phyloP scores from a whole-genome alignment of 2,113 vertebrate genomes.

The Pseudorectes ferrugineus region DNA sequence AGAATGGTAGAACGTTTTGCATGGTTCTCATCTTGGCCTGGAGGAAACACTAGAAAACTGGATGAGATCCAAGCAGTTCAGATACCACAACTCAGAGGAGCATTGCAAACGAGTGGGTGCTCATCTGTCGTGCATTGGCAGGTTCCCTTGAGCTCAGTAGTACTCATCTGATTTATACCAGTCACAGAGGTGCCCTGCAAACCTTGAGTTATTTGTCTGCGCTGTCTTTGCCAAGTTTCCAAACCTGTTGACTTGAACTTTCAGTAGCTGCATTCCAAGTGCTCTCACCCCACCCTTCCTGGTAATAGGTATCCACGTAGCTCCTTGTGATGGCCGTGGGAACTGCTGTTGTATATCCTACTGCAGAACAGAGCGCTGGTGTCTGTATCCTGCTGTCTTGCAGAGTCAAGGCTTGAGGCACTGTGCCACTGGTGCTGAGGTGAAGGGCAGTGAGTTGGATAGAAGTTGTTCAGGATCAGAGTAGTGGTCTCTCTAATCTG shows the following conservation, averaged over 20 bases:
- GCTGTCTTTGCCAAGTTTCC: not conserved
- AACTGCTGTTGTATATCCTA: not conserved
- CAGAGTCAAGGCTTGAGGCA: not conserved
- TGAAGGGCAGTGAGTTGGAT: not conserved
- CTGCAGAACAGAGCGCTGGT: not conserved
- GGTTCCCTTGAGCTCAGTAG: not conserved
- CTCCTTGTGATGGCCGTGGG: not conserved
- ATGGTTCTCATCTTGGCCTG: not conserved
- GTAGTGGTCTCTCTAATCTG: not conserved
- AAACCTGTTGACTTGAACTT: conserved; percentile 47
- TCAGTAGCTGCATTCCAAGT: not conserved
- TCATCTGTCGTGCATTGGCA: not conserved
- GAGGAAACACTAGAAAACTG: not conserved
- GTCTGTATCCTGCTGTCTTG: not conserved
- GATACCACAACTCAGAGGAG: not conserved
- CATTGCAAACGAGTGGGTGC: not conserved
- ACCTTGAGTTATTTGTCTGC: not conserved
- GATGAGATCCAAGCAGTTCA: not conserved
- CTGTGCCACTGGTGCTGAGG: not conserved
- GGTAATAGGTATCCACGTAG: not conserved
- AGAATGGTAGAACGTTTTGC: not conserved
- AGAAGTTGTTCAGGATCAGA: not conserved
- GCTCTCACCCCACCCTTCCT: not conserved
- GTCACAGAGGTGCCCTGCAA: not conserved
- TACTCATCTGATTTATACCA: not conserved